Evolutionary conservation across 2,888 invertebrate genomes (phyloP), one percentile per base, ranked within the genome.

Genomic region (Oxystoma pomonae): DNA sequence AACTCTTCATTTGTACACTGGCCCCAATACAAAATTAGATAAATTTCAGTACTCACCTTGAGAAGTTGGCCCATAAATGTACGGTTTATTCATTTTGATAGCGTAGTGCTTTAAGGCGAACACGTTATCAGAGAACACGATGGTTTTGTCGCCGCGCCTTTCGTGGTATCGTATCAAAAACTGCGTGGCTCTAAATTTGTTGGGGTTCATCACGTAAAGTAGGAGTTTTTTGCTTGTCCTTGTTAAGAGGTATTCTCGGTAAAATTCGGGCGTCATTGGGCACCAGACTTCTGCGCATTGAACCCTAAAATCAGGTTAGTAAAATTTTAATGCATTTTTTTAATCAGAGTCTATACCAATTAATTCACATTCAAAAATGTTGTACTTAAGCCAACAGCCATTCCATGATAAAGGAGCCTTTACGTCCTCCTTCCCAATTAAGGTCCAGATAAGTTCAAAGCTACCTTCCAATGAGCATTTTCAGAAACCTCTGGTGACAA

Each of bases 271-370:
- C 1, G 95, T 92, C 99, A 99, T 99, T 19, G 97, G 97, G 78
- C 99, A 99, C 98, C 99, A 99, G 17, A 97, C 98, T 84, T 99
- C 99, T 0, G 98, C 98, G 83, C 99, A 99, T 81, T 99, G 98
- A 20, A 99, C 99, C 62, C 94, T 87, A 35, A 50, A 66, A 66
- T 35, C n/a, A n/a, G n/a, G n/a, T n/a, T n/a, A n/a, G n/a, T n/a
- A n/a, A n/a, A n/a, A n/a, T n/a, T n/a, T n/a, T n/a, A n/a, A n/a
- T n/a, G n/a, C n/a, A n/a, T n/a, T n/a, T n/a, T n/a, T n/a, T n/a
- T n/a, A n/a, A n/a, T n/a, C n/a, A n/a, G n/a, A n/a, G n/a, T n/a
- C n/a, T n/a, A n/a, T n/a, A n/a, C n/a, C n/a, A n/a, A n/a, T n/a
- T n/a, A n/a, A n/a, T n/a, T n/a, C n/a, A n/a, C n/a, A n/a, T n/a